phyloP scores from a whole-genome alignment of 2,113 vertebrate species.

The Dipodomys ordii region DNA sequence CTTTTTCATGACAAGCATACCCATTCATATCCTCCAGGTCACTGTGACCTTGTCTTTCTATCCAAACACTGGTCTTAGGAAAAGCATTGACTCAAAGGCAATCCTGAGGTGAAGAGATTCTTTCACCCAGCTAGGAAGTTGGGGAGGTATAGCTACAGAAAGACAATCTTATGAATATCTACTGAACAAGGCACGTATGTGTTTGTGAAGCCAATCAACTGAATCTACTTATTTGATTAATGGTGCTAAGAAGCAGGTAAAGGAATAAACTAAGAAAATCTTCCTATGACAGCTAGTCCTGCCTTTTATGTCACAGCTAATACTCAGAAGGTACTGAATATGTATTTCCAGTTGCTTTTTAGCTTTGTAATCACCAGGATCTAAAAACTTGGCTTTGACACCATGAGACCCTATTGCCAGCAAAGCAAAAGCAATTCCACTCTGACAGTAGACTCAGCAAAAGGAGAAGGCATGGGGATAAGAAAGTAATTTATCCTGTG shows the following conservation, averaged over 20 bases:
- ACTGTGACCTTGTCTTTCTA: background rate
- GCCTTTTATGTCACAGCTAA: slow-evolving; percentile 61
- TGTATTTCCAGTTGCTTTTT: slow-evolving; percentile 75
- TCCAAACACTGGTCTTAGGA: background rate
- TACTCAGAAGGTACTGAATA: slow-evolving; percentile 66
- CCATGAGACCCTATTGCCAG: slow-evolving; percentile 49
- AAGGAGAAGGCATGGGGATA: slow-evolving; percentile 36
- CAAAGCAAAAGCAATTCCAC: slow-evolving; percentile 74
- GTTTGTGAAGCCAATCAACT: slow-evolving; percentile 69
- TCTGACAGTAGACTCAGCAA: slow-evolving; percentile 43
- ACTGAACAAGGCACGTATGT: slow-evolving; percentile 63
- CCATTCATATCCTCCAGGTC: background rate
- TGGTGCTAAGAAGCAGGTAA: slow-evolving; percentile 36
- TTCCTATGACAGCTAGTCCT: background rate
- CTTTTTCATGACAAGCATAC: background rate
- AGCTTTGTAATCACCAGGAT: slow-evolving; percentile 80
- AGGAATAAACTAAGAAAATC: slow-evolving; percentile 12
- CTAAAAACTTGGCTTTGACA: slow-evolving; percentile 72
- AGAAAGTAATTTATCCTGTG: slow-evolving; percentile 50
- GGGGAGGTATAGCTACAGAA: background rate
- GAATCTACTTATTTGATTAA: slow-evolving; percentile 37
- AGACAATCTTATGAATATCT: slow-evolving; percentile 23
- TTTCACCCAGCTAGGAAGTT: background rate
- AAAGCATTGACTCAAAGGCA: background rate
- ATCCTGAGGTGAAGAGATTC: background rate